Base-by-base conservation (phyloP, 2,797 vertebrate genomes). In the Heteromormyrus szaboi region DNA sequence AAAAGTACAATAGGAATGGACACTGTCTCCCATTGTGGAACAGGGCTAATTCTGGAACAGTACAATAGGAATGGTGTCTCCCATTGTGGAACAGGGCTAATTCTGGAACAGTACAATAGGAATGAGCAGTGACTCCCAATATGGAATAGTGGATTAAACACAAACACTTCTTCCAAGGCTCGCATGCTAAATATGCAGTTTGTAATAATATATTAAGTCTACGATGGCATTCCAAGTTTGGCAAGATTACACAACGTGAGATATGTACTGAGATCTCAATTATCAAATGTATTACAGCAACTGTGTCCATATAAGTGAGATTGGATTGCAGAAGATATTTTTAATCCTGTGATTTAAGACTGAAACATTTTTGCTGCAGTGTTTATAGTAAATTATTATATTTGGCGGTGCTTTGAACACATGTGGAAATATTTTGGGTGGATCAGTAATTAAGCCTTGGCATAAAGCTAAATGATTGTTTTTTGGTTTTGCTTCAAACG, bases 391-490 rank as follows among this genome's bases (percentile, higher is more conserved):
- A 79, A 79, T 79, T 79, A 79, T 79, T 79, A 85, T 51, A 51
- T 86, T 86, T 86, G 84, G 84, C 84, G 54, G 22, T 86, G 84
- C 48, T 51, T 86, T 86, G 84, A 51, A 86, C 48, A 86, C 84
- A 86, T 51, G 51, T 37, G 72, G 72, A 44, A 44, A 51, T 54
- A 51, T 54, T 54, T 54, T 86, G 53, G 53, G 84, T 86, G 50
- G 53, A 86, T 86, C 53, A 86, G 50, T 79, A 79, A 79, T 79
- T 51, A 48, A 84, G 81, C 17, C 6, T 37, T 76, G 33, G 72
- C 72, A 76, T 19, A 8, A 76, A 76, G 72, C 14, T 79, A 79
- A 79, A 79, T 44, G 0, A 44, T 44, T 79, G 72, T 48, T 51
- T 84, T 84, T 8, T 22, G 46, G 8, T 48, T 84, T 48, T 84